Evolutionary conservation across 2,797 vertebrate species (phyloP), one percentile per base, ranked within the genome.

Genomic region (Falco berigora): DNA sequence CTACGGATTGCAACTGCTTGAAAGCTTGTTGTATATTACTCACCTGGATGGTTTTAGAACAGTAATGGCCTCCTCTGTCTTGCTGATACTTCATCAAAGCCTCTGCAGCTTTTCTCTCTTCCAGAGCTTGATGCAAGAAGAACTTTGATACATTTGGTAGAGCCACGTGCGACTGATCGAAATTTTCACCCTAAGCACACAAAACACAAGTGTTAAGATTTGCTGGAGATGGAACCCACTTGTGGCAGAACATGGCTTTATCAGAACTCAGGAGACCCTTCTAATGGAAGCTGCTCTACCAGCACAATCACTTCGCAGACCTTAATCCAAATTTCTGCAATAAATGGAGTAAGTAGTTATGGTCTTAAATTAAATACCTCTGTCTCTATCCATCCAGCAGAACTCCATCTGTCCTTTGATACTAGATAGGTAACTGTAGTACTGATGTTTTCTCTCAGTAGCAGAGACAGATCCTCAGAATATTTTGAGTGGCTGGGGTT

Each of bases 11-110:
- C 20, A 62, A 22, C 32, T 78, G 28, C n/a, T 72, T 42, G 28
- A 88, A 80, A 72, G 18, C 9, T 61, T 58, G 6, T 52, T 59
- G 46, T 23, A 50, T 82, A 8, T 23, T 74, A 89, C 85, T 2
- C 77, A 98, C 98, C 98, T 98, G 97, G 80, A 98, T 96, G 89
- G 97, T 96, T 89, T 95, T 98, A 81, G 94, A 91, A 66, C 98
- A 98, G 95, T 98, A 98, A 69, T 95, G 96, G 59, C 98, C 98
- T 20, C 98, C 98, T 69, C 98, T 97, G 79, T 98, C 97, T 44
- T 96, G 96, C 86, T 98, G 98, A 90, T 98, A 98, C 25, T 97
- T 96, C 86, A 98, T 90, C 97, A 98, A 90, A 4, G 95, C 97
- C 75, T 98, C 97, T 16, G 98, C 98, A 0, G 97, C 95, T 58